Base-by-base conservation (phyloP, 2,888 invertebrate genomes). In the Ectropis crepuscularia region DNA sequence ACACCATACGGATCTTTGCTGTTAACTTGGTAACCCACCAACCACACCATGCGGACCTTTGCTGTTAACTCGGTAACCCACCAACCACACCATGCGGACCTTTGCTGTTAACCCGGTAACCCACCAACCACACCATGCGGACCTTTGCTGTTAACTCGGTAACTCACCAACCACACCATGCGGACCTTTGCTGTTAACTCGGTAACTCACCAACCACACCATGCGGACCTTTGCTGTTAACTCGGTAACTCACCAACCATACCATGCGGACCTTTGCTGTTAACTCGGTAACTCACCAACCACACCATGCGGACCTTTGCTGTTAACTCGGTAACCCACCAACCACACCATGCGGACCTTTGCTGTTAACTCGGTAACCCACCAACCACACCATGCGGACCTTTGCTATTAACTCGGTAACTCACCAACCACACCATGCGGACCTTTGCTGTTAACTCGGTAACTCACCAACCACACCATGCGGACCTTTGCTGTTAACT, bases 331-430 rank as follows among this genome's bases (percentile, higher is more conserved):
- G n/a, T n/a, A n/a, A n/a, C n/a, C 90, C 93, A 0, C 82, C 88
- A 0, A 89, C 0, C 83, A 89, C 37, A 81, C 89, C 69, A 76
- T 89, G 11, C 86, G 86, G 51, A 41, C 41, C 9, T 41, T 41
- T 10, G 88, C 94, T 45, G 93, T 95, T 5, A 95, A 95, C 80
- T 95, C 95, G 9, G 95, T 95, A 88, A 41, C 9, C 10, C 10
- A 28, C 16, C 16, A 28, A 28, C 4, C 16, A 28, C 16, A 28
- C 16, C 16, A 28, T 28, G 16, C n/a, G n/a, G n/a, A n/a, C n/a
- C n/a, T n/a, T n/a, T n/a, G n/a, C n/a, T n/a, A n/a, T n/a, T n/a
- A n/a, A n/a, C n/a, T n/a, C n/a, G n/a, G n/a, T n/a, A n/a, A n/a
- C n/a, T n/a, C 93, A 0, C 82, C 88, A 0, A 89, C 0, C 83